Base-by-base conservation (phyloP, 2,797 vertebrate genomes). In the Cynopterus sphinx region DNA sequence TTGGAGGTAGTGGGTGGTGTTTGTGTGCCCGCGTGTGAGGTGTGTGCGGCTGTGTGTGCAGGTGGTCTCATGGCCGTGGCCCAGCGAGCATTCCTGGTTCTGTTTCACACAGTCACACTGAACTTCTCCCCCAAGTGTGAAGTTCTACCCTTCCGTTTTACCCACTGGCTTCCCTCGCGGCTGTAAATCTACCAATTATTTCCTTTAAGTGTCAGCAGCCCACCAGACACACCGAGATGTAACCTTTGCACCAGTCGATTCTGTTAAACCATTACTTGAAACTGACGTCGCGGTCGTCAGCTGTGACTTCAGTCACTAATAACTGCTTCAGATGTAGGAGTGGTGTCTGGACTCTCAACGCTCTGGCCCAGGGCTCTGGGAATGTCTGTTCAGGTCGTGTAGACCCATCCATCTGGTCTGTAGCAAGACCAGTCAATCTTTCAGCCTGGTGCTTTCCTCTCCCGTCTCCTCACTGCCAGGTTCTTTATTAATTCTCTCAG, bases 301-400 rank as follows among this genome's bases (percentile, higher is more conserved):
- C 93, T 84, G 97, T 75, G 97, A 96, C 98, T 98, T 97, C 97
- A 98, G 98, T 97, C 98, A 79, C 98, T 98, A 98, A 98, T 98
- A 99, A 98, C 98, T 98, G 96, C 98, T 98, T 98, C 98, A 97
- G 98, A 98, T 98, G 97, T 96, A 96, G 85, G 55, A 96, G 98
- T 93, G 95, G 98, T 96, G 96, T 97, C 97, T 97, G 95, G 92
- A 96, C 98, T 98, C 98, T 98, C 96, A 97, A 94, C 95, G 98
- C 95, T 96, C 97, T 86, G 95, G 98, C 98, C 98, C 96, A 71
- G 98, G 98, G 98, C 98, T 98, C 97, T 0, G 89, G 88, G 90
- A 98, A 97, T 97, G 96, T 96, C 98, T 98, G 98, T 96, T 97
- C 98, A 98, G 98, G 98, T 99, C 98, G 98, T 97, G 98, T 97